phyloP scores from a whole-genome alignment of 2,888 invertebrate genomes.

The Drosophila pegasa region DNA sequence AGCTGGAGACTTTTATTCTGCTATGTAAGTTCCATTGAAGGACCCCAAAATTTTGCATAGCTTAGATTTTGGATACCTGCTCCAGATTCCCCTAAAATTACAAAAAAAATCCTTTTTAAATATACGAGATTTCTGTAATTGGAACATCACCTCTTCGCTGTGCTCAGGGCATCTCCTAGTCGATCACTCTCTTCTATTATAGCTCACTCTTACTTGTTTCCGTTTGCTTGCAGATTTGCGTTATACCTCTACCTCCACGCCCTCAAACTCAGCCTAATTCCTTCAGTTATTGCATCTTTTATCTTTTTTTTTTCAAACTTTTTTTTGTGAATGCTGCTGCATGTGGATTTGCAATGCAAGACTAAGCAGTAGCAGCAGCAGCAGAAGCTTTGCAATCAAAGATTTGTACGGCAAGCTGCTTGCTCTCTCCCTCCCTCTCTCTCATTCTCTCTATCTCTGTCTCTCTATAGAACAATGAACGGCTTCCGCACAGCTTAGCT shows the following conservation, averaged over 20 bases:
- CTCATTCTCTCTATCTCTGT: no score
- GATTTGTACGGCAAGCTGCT: conserved; percentile 22
- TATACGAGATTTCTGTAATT: no score
- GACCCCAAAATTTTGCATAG: no score
- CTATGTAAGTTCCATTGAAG: no score
- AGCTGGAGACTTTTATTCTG: no score
- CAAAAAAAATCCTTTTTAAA: no score
- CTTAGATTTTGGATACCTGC: no score
- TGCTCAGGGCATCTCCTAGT: no score
- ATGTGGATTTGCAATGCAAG: conserved; percentile 38
- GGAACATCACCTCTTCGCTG: no score
- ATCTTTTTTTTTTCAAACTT: conserved; percentile 13
- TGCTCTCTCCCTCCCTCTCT: no score
- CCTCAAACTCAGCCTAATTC: conserved; percentile 10
- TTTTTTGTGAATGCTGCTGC: conserved; percentile 43
- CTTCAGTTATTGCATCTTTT: conserved; percentile 29
- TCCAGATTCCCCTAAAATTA: no score
- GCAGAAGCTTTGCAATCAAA: conserved; percentile 22
- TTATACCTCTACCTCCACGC: conserved; percentile 23
- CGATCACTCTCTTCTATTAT: no score
- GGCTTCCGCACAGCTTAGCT: conserved; percentile 23
- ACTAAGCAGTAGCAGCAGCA: conserved; percentile 20
- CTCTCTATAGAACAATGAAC: conserved; percentile 10
- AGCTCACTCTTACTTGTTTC: conserved; percentile 33
- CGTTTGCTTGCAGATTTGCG: conserved; percentile 64